These are phyloP conservation scores for Biston stratarius DNA, from an alignment of 2,888 invertebrate genomes.

Conservation along the genomic window DNA sequence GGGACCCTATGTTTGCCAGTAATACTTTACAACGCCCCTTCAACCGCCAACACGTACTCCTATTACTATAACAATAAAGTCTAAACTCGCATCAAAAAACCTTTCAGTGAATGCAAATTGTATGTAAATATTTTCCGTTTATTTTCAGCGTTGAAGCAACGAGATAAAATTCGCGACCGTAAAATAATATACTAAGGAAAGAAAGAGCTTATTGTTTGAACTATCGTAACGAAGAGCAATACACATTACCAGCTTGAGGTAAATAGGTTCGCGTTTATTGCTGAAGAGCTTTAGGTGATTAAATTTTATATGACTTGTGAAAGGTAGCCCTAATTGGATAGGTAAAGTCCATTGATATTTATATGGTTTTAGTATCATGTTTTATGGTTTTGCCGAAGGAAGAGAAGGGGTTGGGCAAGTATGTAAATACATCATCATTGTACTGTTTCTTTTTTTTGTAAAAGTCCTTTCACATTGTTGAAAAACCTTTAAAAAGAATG, in stretches of 20 bases:
- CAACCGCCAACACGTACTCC: conserved; percentile 56
- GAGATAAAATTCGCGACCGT: conserved; percentile 74
- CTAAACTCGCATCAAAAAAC: conserved; percentile 55
- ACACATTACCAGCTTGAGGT: conserved; percentile 57
- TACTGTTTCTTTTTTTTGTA: too few relatives aligned
- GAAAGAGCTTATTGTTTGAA: conserved; percentile 69
- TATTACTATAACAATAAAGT: conserved; percentile 56
- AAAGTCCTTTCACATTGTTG: too few relatives aligned
- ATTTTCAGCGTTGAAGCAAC: conserved; percentile 70
- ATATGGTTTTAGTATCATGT: conserved; percentile 33
- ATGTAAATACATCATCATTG: neutral
- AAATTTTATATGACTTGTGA: conserved; percentile 59
- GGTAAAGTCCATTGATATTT: conserved; percentile 47
- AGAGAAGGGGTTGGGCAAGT: conserved; percentile 13
- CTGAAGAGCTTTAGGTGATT: conserved; percentile 58
- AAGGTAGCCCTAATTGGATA: conserved; percentile 49
- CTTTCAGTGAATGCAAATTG: conserved; percentile 61
- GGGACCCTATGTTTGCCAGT: conserved; percentile 72
- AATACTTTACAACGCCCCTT: conserved; percentile 69
- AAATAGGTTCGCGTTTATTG: conserved; percentile 52
- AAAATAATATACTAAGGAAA: conserved; percentile 68
- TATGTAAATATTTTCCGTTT: conserved; percentile 69
- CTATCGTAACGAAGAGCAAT: conserved; percentile 60
- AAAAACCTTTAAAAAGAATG: too few relatives aligned
- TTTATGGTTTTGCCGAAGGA: conserved; percentile 15